These are phyloP conservation scores for Thalassaphorura encarpata DNA, from an alignment of 1,140 invertebrate species.

Conservation along the genomic window DNA sequence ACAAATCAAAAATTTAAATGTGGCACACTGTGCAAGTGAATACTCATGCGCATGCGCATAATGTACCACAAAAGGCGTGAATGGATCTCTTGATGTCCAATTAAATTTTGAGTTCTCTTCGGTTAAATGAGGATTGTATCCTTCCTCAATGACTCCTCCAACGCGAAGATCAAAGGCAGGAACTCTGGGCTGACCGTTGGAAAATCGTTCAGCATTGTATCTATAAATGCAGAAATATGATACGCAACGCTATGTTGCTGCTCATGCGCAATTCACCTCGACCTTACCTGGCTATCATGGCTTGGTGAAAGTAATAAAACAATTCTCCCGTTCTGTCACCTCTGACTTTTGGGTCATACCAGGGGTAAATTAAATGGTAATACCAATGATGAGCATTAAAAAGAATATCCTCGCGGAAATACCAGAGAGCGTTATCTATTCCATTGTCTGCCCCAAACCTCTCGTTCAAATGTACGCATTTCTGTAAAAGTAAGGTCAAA, in stretches of 20 bases:
- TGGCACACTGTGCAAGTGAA: too few relatives aligned
- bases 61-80: background rate
- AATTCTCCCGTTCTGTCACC: too few relatives aligned
- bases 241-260: too few relatives aligned
- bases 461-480: background rate
- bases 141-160: slow-evolving; percentile 3
- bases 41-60: too few relatives aligned
- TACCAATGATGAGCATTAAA: background rate
- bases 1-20: too few relatives aligned
- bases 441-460: background rate
- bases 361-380: too few relatives aligned
- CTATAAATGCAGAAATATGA: too few relatives aligned
- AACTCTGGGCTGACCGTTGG: slow-evolving; percentile 1
- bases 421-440: slow-evolving; percentile 2
- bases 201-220: slow-evolving; percentile 15
- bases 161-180: background rate
- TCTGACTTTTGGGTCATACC: too few relatives aligned
- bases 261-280: too few relatives aligned
- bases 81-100: slow-evolving; percentile 9
- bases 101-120: slow-evolving; percentile 6
- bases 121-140: slow-evolving; percentile 13
- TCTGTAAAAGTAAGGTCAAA: background rate
- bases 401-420: slow-evolving; percentile 1
- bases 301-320: too few relatives aligned
- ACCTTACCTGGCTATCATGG: too few relatives aligned